Conservation (phyloP, 2,888 invertebrate genomes). For the Lasioglossum morio region DNA sequence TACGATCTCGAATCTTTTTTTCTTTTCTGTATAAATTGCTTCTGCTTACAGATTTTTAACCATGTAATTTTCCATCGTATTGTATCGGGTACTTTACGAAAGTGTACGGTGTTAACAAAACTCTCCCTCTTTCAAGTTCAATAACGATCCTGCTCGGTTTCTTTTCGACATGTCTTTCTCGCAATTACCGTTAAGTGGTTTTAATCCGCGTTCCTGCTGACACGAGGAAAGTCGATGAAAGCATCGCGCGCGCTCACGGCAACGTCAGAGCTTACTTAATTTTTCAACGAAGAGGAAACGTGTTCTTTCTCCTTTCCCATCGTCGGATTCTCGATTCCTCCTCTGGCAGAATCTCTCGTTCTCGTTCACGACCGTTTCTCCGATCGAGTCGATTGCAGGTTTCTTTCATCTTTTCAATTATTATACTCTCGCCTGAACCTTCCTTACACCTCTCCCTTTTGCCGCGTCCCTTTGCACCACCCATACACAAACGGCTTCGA, state of each 20-base stretch:
- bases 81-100: not conserved
- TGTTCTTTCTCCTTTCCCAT: not conserved
- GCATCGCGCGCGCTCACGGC: not conserved
- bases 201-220: conserved; percentile 21
- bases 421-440: not conserved
- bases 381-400: not conserved
- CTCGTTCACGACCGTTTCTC: not conserved
- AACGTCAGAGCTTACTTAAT: conserved; percentile 31
- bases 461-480: conserved; percentile 8
- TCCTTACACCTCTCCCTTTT: not conserved
- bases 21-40: not conserved
- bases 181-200: conserved; percentile 33
- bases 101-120: not conserved
- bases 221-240: conserved; percentile 17
- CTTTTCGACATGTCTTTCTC: not conserved
- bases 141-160: not conserved
- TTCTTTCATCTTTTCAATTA: not conserved
- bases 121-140: not conserved
- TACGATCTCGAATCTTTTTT: not conserved
- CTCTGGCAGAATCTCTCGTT: not conserved
- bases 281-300: conserved; percentile 24
- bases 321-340: not conserved
- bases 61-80: not conserved
- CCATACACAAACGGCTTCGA: conserved; percentile 26
- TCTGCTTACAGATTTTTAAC: not conserved